Evolutionary conservation across 1,140 invertebrate species (phyloP), one percentile per base, ranked within the genome.

Genomic region (Pissodes strobi): DNA sequence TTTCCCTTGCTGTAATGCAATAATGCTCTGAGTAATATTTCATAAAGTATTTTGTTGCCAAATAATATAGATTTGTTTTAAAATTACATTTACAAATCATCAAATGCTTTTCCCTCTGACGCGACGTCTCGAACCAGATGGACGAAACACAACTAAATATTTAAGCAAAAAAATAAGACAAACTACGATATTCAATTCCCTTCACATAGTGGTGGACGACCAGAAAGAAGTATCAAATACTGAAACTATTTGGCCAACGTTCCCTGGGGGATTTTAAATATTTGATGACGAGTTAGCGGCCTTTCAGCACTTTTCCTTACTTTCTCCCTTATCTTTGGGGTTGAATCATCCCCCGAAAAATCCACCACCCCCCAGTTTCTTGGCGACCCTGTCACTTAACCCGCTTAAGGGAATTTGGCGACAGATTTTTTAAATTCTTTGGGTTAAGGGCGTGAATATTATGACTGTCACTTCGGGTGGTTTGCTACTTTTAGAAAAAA

Each of bases 221-320:
- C 52, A 12, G 15, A 13, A 22, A 39, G 30, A 43, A 60, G 61
- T 57, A 66, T 61, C 66, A 63, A 61, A 68, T 64, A 66, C 55
- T 41, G 67, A 60, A 69, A 69, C 67, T 69, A 72, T 69, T 70
- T 68, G 69, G 64, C 63, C 66, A 61, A 53, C 22, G 34, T 70
- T 65, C 68, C 65, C 67, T 49, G 55, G 53, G 67, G 68, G 65
- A 67, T 59, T 67, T 72, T 74, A 74, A 76, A 76, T 76, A 76
- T 74, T 76, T 76, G 72, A 76, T 74, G 71, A 72, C 66, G 64
- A 74, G 74, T 75, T 75, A 71, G 68, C 69, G 66, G 68, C 59
- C 68, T 73, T 72, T 72, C 69, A 66, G 59, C 69, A 60, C 67
- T 72, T 63, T 51, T 49, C 60, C 55, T 64, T 61, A 27, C 19